Percentiles rank a stretch among this genome's conserved stretches.
Evolutionary conservation across 1,140 invertebrate species (phyloP).

Genomic region (Arctopsyche grandis): DNA sequence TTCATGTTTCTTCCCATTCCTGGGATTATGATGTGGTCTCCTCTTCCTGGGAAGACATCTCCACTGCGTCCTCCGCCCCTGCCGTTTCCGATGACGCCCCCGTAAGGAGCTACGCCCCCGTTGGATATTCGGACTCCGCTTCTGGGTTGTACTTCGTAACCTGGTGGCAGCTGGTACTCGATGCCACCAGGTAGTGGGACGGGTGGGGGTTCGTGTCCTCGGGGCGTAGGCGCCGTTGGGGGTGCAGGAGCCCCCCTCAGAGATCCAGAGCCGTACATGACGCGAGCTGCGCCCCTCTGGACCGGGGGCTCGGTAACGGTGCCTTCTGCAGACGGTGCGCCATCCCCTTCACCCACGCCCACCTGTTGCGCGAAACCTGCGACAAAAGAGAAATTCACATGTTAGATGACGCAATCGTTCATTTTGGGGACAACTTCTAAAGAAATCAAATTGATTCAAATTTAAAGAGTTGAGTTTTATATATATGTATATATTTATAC

Average conservation of each 20-base stretch:
- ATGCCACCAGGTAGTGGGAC: conserved; percentile 35
- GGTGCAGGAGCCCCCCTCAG: conserved; percentile 56
- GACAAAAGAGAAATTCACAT: neutral
- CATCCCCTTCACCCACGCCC: neutral
- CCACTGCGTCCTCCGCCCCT: conserved; percentile 17
- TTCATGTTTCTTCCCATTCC: conserved; percentile 44
- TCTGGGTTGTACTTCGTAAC: conserved; percentile 32
- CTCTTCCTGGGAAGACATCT: conserved; percentile 40
- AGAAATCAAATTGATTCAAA: too few relatives aligned
- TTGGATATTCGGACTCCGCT: conserved; percentile 40
- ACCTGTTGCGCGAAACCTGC: conserved; percentile 39
- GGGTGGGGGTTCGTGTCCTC: conserved; percentile 5
- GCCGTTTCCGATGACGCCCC: conserved; percentile 46
- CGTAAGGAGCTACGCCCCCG: conserved; percentile 45
- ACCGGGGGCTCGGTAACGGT: conserved; percentile 53
- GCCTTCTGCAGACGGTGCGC: neutral
- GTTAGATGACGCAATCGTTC: too few relatives aligned
- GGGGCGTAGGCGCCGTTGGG: neutral
- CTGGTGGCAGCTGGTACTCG: conserved; percentile 43
- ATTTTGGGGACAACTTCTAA: too few relatives aligned
- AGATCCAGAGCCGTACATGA: conserved; percentile 69
- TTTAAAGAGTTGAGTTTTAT: too few relatives aligned
- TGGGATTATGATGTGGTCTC: conserved; percentile 39
- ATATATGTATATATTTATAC: too few relatives aligned
- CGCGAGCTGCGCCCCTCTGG: conserved; percentile 67